Conservation (phyloP, 1,140 invertebrate genomes). For the Macrobrachium rosenbergii region DNA sequence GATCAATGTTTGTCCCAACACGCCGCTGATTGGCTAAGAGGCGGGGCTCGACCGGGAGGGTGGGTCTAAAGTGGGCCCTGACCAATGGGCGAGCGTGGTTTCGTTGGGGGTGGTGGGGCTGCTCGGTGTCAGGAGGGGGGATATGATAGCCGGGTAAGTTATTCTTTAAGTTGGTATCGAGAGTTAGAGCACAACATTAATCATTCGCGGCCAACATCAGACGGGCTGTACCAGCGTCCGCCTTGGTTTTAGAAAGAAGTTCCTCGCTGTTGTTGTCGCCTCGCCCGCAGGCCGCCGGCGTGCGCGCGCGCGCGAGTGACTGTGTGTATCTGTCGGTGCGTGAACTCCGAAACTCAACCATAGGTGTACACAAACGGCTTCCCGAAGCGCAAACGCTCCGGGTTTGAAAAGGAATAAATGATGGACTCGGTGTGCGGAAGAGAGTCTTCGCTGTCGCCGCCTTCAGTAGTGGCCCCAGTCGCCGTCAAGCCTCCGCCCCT, state of each 20-base stretch:
- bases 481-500: slow-evolving; percentile 58
- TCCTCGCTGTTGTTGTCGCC: too few relatives aligned
- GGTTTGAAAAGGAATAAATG: background rate
- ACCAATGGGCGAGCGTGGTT: slow-evolving; percentile 23
- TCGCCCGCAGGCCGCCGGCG: background rate
- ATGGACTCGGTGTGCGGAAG: slow-evolving; percentile 65
- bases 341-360: background rate
- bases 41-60: slow-evolving; percentile 34
- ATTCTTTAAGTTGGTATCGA: slow-evolving; percentile 44
- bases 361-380: too few relatives aligned
- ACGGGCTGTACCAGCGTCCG: slow-evolving; percentile 19
- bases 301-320: background rate
- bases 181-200: slow-evolving; percentile 47
- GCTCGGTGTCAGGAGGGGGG: background rate
- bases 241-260: too few relatives aligned
- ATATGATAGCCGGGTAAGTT: slow-evolving; percentile 27
- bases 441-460: slow-evolving; percentile 64
- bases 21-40: slow-evolving; percentile 56
- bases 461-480: slow-evolving; percentile 61
- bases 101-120: slow-evolving; percentile 22
- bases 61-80: background rate
- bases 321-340: background rate
- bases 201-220: slow-evolving; percentile 12
- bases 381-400: too few relatives aligned
- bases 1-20: slow-evolving; percentile 63